Evolutionary conservation across 2,888 invertebrate genomes (phyloP), one percentile per base, ranked within the genome.

Genomic region (Mesoligia furuncula): DNA sequence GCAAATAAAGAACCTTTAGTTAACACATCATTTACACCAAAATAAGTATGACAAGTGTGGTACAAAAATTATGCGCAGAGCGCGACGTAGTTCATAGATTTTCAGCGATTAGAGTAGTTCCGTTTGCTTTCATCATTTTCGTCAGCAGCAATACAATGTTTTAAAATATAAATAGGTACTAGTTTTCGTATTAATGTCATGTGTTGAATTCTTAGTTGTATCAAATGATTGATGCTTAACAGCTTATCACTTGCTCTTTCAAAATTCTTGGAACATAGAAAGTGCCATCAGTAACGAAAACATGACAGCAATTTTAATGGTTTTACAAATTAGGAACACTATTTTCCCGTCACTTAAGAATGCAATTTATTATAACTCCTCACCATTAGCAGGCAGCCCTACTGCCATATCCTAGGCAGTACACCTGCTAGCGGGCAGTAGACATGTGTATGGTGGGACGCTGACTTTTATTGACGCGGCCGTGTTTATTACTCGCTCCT

Each of bases 391-490:
- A 27, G 79, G 66, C 91, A 93, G 77, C 94, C 93, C 92, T 94
- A 89, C 54, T 69, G 68, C 62, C 77, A 86, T 88, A 89, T 90
- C 88, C 90, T 91, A 92, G 89, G 86, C 86, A 85, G 92, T 92
- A 90, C 95, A 95, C 95, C 95, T 95, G 95, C 93, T 93, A 86
- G 90, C 86, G 82, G 87, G 81, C 87, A 90, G 91, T 89, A 90
- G 95, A 96, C 95, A 93, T 93, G 91, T 95, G 95, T 95, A 96
- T 96, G 93, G 95, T 92, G 89, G 90, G 84, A 89, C 89, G 85
- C 85, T 93, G 95, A 95, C 95, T 95, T 94, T 94, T 95, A 96
- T 95, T 95, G 96, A 95, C 95, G 90, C 92, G 88, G 83, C 90
- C 92, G 93, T 91, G 95, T 95, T 95, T 95, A 95, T 95, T 95